Conservation (phyloP, 2,797 vertebrate species). For the Parambassis ranga region DNA sequence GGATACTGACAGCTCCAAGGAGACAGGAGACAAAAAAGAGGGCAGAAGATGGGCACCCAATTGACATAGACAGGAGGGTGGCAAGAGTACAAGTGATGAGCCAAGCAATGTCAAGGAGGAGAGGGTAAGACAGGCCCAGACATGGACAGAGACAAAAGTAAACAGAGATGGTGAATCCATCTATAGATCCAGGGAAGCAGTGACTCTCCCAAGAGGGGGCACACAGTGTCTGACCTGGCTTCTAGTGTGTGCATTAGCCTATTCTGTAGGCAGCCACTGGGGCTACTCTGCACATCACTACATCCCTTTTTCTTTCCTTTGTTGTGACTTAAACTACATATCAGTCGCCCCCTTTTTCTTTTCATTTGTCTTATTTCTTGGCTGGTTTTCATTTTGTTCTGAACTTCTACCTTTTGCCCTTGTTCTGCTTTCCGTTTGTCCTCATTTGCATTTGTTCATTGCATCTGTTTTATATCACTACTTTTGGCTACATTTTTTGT, state of each 20-base stretch:
- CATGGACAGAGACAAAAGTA: constrained; percentile 29
- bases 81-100: constrained; percentile 24
- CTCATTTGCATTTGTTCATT: constrained; percentile 1
- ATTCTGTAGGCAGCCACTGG: constrained; percentile 30
- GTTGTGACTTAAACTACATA: neutral
- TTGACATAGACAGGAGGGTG: constrained; percentile 1
- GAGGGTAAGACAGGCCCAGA: neutral
- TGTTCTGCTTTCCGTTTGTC: neutral
- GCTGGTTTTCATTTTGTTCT: neutral
- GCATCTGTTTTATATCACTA: neutral
- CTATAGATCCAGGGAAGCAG: constrained; percentile 35
- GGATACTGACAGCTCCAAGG: neutral
- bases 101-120: constrained; percentile 22
- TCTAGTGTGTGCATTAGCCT: constrained; percentile 6
- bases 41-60: neutral
- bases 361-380: neutral
- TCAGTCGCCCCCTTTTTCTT: neutral
- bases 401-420: neutral
- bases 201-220: constrained; percentile 27
- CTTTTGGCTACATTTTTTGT: neutral
- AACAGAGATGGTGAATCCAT: constrained; percentile 49
- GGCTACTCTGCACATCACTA: constrained; percentile 1
- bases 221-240: constrained; percentile 15
- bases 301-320: neutral
- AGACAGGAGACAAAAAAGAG: neutral